These are phyloP conservation scores for Cheilosia urbana DNA, from an alignment of 2,888 invertebrate genomes.

Conservation along the genomic window DNA sequence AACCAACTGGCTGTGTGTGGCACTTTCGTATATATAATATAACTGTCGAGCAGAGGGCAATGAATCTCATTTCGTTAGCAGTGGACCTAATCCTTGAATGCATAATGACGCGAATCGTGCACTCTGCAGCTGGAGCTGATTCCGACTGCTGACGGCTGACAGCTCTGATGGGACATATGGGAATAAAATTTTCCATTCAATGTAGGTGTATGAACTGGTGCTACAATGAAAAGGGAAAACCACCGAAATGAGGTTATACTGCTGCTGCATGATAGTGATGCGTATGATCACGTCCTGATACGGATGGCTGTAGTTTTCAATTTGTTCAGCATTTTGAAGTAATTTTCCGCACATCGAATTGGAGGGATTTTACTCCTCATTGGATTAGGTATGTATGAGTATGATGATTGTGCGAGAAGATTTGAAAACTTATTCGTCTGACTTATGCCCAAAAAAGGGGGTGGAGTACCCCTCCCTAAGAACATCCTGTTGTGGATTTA, in stretches of 20 bases:
- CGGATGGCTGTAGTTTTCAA: no score
- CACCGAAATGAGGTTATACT: conserved; percentile 65
- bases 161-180: background rate
- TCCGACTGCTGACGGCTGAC: conserved; percentile 12
- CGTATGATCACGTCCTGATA: conserved; percentile 19
- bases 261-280: conserved; percentile 54
- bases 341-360: no score
- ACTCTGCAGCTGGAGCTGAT: background rate
- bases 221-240: conserved; percentile 58
- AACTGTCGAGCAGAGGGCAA: conserved; percentile 52
- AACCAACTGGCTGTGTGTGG: conserved; percentile 17
- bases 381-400: no score
- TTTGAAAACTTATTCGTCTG: no score
- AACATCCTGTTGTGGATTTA: no score
- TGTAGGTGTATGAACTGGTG: conserved; percentile 26
- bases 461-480: no score
- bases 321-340: no score
- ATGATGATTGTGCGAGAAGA: no score
- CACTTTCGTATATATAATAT: conserved; percentile 7
- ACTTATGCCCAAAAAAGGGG: no score
- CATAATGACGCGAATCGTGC: conserved; percentile 38
- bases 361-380: no score
- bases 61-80: conserved; percentile 58
- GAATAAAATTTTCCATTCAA: conserved; percentile 3
- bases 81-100: conserved; percentile 46